These are phyloP conservation scores for Drosophila obscura DNA, from an alignment of 1,140 invertebrate species.

Conservation along the genomic window DNA sequence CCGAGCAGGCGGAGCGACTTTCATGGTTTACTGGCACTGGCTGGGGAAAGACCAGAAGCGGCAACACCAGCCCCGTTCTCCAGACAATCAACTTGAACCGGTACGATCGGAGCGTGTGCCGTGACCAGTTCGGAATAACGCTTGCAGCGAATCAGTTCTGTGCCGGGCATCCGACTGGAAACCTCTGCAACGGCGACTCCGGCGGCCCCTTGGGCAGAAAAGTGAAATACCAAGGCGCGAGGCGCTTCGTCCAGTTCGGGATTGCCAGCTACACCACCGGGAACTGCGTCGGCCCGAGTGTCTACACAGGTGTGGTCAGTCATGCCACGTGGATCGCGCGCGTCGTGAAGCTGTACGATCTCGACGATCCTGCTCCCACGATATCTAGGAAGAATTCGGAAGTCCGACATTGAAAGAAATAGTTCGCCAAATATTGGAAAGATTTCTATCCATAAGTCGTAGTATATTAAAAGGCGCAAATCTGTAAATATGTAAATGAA, in stretches of 20 bases:
- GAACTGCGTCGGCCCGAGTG: neutral
- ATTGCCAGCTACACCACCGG: conserved; percentile 5
- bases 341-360: neutral
- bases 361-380: no score
- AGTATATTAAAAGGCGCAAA: no score
- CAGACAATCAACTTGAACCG: neutral
- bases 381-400: no score
- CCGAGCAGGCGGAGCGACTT: neutral
- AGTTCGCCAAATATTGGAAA: no score
- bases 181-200: conserved; percentile 16
- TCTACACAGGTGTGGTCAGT: neutral
- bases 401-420: no score
- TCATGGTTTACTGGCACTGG: conserved; percentile 16
- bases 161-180: neutral
- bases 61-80: neutral
- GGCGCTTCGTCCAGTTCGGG: conserved; percentile 2
- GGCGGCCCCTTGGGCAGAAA: conserved; percentile 10
- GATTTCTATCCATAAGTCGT: no score
- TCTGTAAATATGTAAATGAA: no score
- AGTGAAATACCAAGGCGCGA: neutral
- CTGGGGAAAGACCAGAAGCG: neutral
- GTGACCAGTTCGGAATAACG: neutral
- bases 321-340: conserved; percentile 1
- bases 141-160: conserved; percentile 8
- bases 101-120: neutral